These are phyloP conservation scores for Columbina picui DNA, from an alignment of 2,113 vertebrate genomes.

Conservation along the genomic window DNA sequence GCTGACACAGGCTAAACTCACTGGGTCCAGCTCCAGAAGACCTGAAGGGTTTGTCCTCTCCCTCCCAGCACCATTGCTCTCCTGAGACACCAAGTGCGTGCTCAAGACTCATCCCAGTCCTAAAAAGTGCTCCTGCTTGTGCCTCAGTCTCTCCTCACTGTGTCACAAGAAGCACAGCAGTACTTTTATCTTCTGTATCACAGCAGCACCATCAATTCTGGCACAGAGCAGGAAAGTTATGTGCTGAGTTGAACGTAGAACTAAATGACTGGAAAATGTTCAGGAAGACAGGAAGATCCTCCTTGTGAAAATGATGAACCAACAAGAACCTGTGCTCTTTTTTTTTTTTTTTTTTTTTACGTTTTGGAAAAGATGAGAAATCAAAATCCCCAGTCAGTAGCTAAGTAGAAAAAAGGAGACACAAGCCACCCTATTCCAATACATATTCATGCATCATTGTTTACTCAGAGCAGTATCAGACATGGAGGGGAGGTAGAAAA, in stretches of 20 bases:
- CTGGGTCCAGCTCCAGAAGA: neutral
- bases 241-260: neutral
- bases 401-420: neutral
- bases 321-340: neutral
- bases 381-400: neutral
- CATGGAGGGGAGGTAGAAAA: neutral
- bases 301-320: neutral
- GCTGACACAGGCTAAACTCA: neutral
- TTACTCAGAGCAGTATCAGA: neutral
- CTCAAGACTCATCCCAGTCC: neutral
- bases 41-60: neutral
- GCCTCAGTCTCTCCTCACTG: neutral
- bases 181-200: neutral
- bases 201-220: neutral
- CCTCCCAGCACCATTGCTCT: neutral
- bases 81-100: rapidly evolving
- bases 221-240: neutral
- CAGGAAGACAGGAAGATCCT: neutral
- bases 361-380: neutral
- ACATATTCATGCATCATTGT: rapidly evolving
- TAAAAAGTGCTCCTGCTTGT: rapidly evolving
- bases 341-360: neutral
- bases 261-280: neutral
- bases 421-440: neutral
- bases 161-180: neutral